phyloP scores from a whole-genome alignment of 2,797 vertebrate genomes.

The Myripristis jacobus region DNA sequence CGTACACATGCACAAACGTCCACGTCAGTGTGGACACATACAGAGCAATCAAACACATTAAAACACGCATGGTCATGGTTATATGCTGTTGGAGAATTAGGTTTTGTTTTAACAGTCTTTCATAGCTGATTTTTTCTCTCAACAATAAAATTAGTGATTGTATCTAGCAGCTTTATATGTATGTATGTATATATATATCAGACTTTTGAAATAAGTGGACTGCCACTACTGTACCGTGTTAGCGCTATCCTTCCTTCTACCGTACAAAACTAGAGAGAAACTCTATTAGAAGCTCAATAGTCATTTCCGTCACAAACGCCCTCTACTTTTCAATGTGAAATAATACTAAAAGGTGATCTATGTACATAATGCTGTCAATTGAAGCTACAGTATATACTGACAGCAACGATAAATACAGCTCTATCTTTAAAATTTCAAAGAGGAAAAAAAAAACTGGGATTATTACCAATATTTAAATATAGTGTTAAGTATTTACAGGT shows the following conservation, averaged over 20 bases:
- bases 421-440: conserved; percentile 81
- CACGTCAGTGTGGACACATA: conserved; percentile 34
- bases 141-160: conserved; percentile 89
- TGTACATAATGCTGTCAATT: conserved; percentile 93
- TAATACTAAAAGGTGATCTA: conserved; percentile 96
- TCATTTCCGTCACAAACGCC: conserved; percentile 86
- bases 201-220: conserved; percentile 84
- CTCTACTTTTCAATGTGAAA: conserved; percentile 99
- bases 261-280: conserved; percentile 95
- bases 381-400: conserved; percentile 89
- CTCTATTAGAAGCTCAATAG: conserved; percentile 90
- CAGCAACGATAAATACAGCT: conserved; percentile 92
- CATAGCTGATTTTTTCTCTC: conserved; percentile 84
- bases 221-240: conserved; percentile 87
- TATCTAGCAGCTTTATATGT: conserved; percentile 92
- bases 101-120: conserved; percentile 85
- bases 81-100: conserved; percentile 78
- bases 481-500: conserved; percentile 94
- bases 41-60: conserved; percentile 60
- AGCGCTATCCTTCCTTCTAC: conserved; percentile 81
- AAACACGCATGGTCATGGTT: conserved; percentile 67
- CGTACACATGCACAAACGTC: conserved; percentile 44
- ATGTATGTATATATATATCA: conserved; percentile 68
- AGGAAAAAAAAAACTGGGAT: conserved; percentile 73
- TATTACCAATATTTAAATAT: conserved; percentile 86